These are phyloP conservation scores for Sardina pilchardus DNA, from an alignment of 2,113 vertebrate genomes.

Conservation along the genomic window DNA sequence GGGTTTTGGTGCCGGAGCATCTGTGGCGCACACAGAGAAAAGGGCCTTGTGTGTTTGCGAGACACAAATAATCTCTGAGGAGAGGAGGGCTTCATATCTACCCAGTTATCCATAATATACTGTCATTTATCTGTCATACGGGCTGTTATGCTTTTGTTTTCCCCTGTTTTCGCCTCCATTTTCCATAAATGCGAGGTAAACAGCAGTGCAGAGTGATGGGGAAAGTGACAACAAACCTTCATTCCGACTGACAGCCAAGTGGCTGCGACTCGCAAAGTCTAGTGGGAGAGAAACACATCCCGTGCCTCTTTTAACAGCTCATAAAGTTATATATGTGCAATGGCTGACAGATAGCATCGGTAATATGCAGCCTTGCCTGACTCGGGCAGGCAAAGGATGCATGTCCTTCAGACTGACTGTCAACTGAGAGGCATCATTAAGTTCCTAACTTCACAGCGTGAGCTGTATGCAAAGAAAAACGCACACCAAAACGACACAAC, in stretches of 20 bases:
- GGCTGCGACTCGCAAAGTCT: slow-evolving; percentile 27
- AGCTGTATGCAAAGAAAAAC: not conserved
- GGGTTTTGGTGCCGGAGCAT: too few species aligned
- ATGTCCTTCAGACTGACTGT: not conserved
- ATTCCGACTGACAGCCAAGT: slow-evolving; percentile 37
- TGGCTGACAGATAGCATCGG: slow-evolving; percentile 8
- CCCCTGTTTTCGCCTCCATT: slow-evolving; percentile 16
- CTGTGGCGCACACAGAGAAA: not conserved
- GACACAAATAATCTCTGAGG: slow-evolving; percentile 30
- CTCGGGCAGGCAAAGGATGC: not conserved
- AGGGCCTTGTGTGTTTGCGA: slow-evolving; percentile 13
- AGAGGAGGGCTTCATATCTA: slow-evolving; percentile 20
- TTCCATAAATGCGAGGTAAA: slow-evolving; percentile 32
- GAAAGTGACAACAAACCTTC: not conserved
- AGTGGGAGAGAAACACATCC: not conserved
- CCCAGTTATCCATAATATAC: slow-evolving; percentile 25
- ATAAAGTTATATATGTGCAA: slow-evolving; percentile 13
- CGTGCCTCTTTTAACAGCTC: not conserved
- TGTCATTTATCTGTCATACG: slow-evolving; percentile 38
- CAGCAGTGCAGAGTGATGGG: slow-evolving; percentile 2
- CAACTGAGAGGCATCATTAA: not conserved
- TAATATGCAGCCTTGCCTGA: slow-evolving; percentile 8
- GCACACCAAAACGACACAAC: not conserved
- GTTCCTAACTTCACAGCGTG: not conserved
- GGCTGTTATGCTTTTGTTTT: slow-evolving; percentile 38